phyloP scores from a whole-genome alignment of 2,113 vertebrate species.

The Pseudolaguvia tuberculata region DNA sequence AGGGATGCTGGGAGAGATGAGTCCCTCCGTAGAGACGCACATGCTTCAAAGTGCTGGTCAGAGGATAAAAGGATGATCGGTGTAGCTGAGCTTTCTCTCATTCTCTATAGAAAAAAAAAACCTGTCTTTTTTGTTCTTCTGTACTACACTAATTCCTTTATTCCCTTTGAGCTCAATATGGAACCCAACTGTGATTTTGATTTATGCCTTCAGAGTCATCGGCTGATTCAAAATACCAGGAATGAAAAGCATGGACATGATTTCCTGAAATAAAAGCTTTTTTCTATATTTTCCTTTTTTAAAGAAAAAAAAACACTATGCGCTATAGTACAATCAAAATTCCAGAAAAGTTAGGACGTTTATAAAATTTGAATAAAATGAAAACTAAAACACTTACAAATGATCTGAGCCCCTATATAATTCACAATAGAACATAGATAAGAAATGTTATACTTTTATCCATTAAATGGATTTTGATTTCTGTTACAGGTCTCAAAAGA shows the following conservation, averaged over 20 bases:
- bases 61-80: slow-evolving; percentile 29
- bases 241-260: neutral
- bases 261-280: neutral
- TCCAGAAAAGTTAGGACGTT: no score
- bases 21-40: slow-evolving; percentile 30
- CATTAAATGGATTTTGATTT: no score
- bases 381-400: no score
- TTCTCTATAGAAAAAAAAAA: slow-evolving; percentile 20
- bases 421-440: no score
- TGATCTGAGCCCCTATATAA: no score
- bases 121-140: slow-evolving; percentile 10
- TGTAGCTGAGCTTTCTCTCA: slow-evolving; percentile 26
- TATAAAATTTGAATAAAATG: no score
- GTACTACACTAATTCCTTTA: slow-evolving; percentile 15
- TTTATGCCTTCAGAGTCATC: slow-evolving; percentile 13
- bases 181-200: slow-evolving; percentile 29
- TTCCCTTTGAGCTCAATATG: slow-evolving; percentile 11
- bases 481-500: no score
- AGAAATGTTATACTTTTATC: no score
- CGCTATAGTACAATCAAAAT: no score
- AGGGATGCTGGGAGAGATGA: slow-evolving; percentile 31
- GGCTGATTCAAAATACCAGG: neutral
- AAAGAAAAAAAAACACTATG: no score
- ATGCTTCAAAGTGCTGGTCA: slow-evolving; percentile 41
- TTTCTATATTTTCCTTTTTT: no score